Conservation (phyloP, 64 coral and sea anemone species). For the Montipora sp. region DNA sequence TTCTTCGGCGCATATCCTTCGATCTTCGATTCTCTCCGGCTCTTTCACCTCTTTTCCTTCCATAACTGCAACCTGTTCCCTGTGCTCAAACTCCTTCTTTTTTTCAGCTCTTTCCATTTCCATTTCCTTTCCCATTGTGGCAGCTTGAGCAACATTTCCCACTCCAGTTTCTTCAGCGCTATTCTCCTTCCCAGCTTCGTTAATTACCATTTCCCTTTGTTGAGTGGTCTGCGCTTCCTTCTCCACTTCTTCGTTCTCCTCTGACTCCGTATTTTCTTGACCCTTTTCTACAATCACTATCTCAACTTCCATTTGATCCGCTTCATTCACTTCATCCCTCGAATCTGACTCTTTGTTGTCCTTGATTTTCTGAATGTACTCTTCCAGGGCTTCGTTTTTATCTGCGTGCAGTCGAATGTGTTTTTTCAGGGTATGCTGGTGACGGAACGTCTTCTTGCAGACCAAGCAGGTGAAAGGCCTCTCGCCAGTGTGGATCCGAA, state of each 20-base stretch:
- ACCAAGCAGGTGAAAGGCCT: constrained; percentile 38
- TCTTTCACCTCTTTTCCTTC: neutral
- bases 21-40: neutral
- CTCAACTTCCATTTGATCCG: neutral
- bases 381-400: constrained; percentile 28
- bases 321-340: neutral
- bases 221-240: neutral
- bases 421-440: constrained; percentile 35
- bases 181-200: neutral
- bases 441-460: constrained; percentile 28
- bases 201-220: neutral
- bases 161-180: neutral
- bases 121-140: neutral
- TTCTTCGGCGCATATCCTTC: neutral
- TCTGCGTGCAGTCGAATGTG: constrained; percentile 37
- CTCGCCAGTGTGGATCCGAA: constrained; percentile 39
- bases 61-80: neutral
- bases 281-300: neutral
- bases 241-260: neutral
- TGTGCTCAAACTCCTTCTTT: neutral
- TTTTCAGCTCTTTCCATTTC: neutral
- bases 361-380: constrained; percentile 44
- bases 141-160: neutral
- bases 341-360: neutral
- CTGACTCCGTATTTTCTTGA: neutral